These are phyloP conservation scores for Hyposmocoma kahamanoa DNA, from an alignment of 1,140 invertebrate species.

Conservation along the genomic window DNA sequence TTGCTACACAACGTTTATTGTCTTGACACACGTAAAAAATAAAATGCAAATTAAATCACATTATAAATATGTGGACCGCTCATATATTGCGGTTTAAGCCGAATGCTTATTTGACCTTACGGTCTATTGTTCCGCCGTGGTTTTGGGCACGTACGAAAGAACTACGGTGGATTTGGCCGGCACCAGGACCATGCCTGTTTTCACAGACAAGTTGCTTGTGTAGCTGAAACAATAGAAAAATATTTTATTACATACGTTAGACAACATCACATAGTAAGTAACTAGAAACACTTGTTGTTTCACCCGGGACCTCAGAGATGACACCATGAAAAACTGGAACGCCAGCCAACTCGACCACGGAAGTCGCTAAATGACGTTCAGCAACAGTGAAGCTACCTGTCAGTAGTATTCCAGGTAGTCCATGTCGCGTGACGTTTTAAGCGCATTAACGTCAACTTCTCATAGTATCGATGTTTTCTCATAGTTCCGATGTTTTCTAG, in stretches of 20 bases:
- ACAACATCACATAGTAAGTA: background rate
- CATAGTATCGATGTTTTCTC: no score
- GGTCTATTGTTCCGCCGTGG: constrained; percentile 24
- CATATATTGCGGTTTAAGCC: constrained; percentile 6
- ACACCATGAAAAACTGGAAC: background rate
- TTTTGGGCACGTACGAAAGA: constrained; percentile 43
- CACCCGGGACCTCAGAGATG: no score
- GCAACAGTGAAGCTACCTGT: background rate
- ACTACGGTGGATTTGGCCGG: constrained; percentile 35
- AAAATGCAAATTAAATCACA: constrained; percentile 6
- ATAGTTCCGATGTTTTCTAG: no score
- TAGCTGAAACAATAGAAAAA: constrained; percentile 34
- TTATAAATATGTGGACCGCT: constrained; percentile 11
- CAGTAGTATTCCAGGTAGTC: background rate
- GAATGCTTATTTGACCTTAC: no score
- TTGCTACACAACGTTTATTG: no score
- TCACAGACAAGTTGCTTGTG: constrained; percentile 27
- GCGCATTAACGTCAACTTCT: no score
- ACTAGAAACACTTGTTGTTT: background rate
- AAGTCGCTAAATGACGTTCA: background rate
- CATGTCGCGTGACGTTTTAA: no score
- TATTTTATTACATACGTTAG: background rate
- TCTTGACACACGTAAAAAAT: background rate
- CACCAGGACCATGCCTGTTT: constrained; percentile 30
- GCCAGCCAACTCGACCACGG: background rate